These are phyloP conservation scores for Plectropomus leopardus DNA, from an alignment of 2,113 vertebrate genomes.

Conservation along the genomic window DNA sequence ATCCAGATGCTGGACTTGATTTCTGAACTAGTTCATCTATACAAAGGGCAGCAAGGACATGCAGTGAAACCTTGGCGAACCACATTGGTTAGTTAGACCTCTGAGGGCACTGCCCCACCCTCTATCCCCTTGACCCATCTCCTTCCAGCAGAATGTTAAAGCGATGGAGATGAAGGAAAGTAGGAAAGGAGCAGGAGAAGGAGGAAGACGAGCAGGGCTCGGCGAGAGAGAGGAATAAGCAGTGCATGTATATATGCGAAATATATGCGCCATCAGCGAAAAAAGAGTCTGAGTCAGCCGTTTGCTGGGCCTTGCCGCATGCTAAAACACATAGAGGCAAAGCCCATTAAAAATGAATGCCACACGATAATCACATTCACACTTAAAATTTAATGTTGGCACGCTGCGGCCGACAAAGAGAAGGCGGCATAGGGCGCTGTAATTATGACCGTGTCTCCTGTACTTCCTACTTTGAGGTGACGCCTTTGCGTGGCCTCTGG, in stretches of 20 bases:
- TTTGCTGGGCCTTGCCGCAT: constrained; percentile 82
- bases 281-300: constrained; percentile 85
- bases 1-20: constrained; percentile 53
- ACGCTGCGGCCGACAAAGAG: constrained; percentile 80
- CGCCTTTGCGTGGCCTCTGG: constrained; percentile 42
- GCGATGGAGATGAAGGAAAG: constrained; percentile 69
- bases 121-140: constrained; percentile 64
- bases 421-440: constrained; percentile 69
- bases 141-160: constrained; percentile 67
- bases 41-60: constrained; percentile 50
- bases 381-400: constrained; percentile 88
- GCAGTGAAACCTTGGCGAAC: constrained; percentile 47
- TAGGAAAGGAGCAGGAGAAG: constrained; percentile 45
- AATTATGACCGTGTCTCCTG: constrained; percentile 75
- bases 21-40: constrained; percentile 23
- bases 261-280: constrained; percentile 86
- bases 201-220: constrained; percentile 60
- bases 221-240: constrained; percentile 80
- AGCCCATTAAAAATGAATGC: constrained; percentile 91
- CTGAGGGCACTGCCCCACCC: constrained; percentile 64
- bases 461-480: constrained; percentile 68
- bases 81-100: constrained; percentile 65
- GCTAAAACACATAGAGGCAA: constrained; percentile 88
- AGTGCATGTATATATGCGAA: constrained; percentile 84
- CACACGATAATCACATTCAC: constrained; percentile 88